Evolutionary conservation across 2,797 vertebrate genomes (phyloP).

Genomic region (Girardinus metallicus): DNA sequence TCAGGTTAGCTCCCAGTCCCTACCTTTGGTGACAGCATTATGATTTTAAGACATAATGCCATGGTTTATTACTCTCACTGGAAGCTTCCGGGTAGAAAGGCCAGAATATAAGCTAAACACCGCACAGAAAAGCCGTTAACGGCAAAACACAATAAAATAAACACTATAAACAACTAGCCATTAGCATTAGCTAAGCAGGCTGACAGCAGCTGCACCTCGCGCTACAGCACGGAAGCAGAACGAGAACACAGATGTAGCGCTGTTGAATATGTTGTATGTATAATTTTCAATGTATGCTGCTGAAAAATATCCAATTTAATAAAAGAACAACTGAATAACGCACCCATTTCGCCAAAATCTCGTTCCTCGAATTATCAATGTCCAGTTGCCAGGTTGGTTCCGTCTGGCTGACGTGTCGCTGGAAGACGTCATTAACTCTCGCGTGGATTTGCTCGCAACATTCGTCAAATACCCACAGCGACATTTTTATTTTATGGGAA

Average conservation of each 20-base stretch:
- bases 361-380: not conserved
- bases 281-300: fast-evolving
- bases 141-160: not conserved
- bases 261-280: too few relatives aligned
- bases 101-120: not conserved
- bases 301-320: fast-evolving
- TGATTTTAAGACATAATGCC: not conserved
- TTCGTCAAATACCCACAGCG: slow-evolving; percentile 25
- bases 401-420: slow-evolving; percentile 79
- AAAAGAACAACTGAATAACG: slow-evolving; percentile 2
- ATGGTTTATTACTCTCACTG: not conserved
- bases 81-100: not conserved
- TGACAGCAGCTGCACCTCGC: not conserved
- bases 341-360: slow-evolving; percentile 69
- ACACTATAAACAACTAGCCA: slow-evolving; percentile 27
- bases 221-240: not conserved
- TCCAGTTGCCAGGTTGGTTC: slow-evolving; percentile 47
- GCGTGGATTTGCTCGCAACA: slow-evolving; percentile 16
- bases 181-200: slow-evolving; percentile 23
- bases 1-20: slow-evolving; percentile 29
- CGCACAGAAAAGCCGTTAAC: not conserved
- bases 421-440: slow-evolving; percentile 31
- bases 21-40: not conserved
- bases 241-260: fast-evolving
- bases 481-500: slow-evolving; percentile 11